phyloP scores from a whole-genome alignment of 2,113 vertebrate genomes.

The Mastomys coucha region DNA sequence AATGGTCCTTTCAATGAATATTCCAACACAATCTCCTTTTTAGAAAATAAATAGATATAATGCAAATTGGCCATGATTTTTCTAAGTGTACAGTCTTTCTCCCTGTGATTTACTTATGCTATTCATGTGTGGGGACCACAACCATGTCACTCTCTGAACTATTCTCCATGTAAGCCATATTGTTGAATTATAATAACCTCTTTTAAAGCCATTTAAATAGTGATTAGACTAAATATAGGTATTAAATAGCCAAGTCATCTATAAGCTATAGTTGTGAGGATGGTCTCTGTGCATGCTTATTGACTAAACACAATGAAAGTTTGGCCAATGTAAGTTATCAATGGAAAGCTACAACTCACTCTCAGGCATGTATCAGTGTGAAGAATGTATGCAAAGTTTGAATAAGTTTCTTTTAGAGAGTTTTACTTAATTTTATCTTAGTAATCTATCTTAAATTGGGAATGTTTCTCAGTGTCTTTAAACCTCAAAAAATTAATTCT shows the following conservation, averaged over 20 bases:
- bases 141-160: neutral
- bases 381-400: neutral
- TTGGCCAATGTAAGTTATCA: rapidly evolving
- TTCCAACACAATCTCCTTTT: neutral
- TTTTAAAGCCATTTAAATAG: neutral
- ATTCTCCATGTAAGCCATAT: neutral
- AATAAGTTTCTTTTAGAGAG: neutral
- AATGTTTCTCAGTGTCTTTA: slow-evolving; percentile 51
- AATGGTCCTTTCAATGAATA: neutral
- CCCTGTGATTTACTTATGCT: neutral
- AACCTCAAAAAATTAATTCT: neutral
- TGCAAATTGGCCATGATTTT: neutral
- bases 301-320: too few relatives aligned
- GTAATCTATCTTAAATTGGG: slow-evolving; percentile 39
- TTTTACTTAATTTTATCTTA: slow-evolving; percentile 27
- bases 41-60: neutral
- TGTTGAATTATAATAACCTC: neutral
- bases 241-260: neutral
- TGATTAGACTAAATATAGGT: neutral
- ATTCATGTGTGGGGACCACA: neutral
- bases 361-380: neutral
- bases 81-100: neutral
- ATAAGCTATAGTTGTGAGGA: neutral
- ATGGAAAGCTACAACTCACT: rapidly evolving
- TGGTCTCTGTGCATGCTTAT: neutral